A percentile compares a stretch with the other conserved stretches of the same genome.
These are phyloP conservation scores for Avahi laniger DNA, from an alignment of 2,797 vertebrate genomes.

Conservation along the genomic window DNA sequence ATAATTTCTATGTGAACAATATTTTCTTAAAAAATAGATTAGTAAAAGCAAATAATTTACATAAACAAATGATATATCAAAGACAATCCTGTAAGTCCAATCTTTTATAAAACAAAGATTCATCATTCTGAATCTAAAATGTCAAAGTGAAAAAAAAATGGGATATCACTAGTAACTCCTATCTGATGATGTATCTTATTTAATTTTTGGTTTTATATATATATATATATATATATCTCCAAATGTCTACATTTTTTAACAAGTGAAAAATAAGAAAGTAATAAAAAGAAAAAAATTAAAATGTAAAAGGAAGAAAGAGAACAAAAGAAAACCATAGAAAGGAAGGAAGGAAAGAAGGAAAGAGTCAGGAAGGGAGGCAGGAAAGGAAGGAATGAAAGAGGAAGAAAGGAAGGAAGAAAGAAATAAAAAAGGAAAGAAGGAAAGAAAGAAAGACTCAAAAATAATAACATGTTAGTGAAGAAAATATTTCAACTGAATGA, in stretches of 20 bases:
- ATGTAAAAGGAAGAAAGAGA: neutral
- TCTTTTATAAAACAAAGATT: neutral
- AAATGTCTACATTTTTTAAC: neutral
- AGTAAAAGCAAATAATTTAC: conserved; percentile 16
- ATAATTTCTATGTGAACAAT: neutral
- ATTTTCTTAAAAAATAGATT: neutral
- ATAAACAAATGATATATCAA: neutral
- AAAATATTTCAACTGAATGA: neutral
- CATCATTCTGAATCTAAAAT: neutral
- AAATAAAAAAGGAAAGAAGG: neutral
- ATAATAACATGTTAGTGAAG: neutral
- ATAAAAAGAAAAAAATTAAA: neutral
- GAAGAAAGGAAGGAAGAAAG: neutral
- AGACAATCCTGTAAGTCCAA: neutral
- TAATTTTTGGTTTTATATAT: neutral
- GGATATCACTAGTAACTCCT: neutral
- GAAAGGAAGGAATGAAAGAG: no score
- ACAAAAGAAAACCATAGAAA: no score
- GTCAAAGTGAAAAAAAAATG: neutral
- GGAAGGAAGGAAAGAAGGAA: neutral
- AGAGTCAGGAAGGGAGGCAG: no score
- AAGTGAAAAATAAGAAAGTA: neutral
- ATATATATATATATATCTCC: neutral
- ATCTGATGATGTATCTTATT: neutral
- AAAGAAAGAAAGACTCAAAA: neutral